Evolutionary conservation across 2,797 vertebrate species (phyloP).

Genomic region (Gallinago solitaria): DNA sequence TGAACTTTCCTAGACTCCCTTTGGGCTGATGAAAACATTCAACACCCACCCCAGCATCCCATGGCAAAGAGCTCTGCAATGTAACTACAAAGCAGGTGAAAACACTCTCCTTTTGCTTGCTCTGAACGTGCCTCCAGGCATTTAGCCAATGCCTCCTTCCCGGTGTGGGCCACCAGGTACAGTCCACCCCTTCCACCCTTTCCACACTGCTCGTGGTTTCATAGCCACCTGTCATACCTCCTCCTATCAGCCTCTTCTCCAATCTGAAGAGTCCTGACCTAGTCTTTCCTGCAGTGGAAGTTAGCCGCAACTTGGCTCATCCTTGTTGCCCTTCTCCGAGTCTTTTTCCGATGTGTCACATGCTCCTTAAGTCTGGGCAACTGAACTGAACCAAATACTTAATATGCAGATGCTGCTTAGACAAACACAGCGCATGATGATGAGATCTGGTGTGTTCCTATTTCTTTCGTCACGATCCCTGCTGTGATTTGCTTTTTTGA

Average conservation of each 20-base stretch:
- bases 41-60: background rate
- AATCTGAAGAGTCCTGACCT: background rate
- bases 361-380: background rate
- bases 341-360: background rate
- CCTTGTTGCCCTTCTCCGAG: background rate
- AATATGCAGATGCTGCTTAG: background rate
- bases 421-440: background rate
- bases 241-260: background rate
- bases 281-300: background rate
- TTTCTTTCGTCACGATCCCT: background rate
- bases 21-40: background rate
- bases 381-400: background rate
- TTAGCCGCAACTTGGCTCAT: background rate
- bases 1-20: background rate
- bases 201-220: background rate
- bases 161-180: background rate
- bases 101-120: background rate
- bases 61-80: rapidly evolving
- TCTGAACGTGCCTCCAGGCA: background rate
- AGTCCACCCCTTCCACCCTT: background rate
- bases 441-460: background rate
- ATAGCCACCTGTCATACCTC: background rate
- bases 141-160: background rate
- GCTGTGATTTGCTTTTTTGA: background rate
- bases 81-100: background rate